Base-by-base conservation (phyloP, 2,797 vertebrate species). In the Chromis chromis region DNA sequence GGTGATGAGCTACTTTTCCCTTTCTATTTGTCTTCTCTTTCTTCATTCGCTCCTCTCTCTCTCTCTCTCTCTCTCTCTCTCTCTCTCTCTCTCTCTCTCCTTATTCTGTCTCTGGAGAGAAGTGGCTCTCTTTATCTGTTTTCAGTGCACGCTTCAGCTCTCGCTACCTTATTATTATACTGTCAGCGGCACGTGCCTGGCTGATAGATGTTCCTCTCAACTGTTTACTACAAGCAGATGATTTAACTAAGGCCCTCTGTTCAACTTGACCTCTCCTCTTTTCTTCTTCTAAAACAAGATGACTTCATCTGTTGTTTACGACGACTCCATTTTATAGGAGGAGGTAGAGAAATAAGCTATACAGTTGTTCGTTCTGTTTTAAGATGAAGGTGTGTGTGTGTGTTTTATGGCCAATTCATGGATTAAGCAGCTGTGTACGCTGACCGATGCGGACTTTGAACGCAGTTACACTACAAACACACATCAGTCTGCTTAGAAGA, bases 161-260 rank as follows among this genome's bases (percentile, higher is more conserved):
- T 73, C 48, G 62, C 90, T 85, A 88, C 90, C 91, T 91, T 92
- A 91, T 94, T 92, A 93, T 94, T 92, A 88, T 89, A 85, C 90
- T 93, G 93, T 94, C 93, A 93, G 88, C 62, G 65, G 77, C 92
- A 93, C 92, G 94, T 93, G 92, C 85, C 88, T 21, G 70, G 76
- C 89, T 93, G 93, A 93, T 92, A 92, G 92, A 94, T 94, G 91
- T 90, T 90, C 90, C 91, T 82, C 87, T 87, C 85, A 82, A 86
- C 91, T 93, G 92, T 93, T 94, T 94, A 93, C 90, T 89, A 88
- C 90, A 81, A 90, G 88, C 88, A 88, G 86, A 93, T 93, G 92
- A 93, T 94, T 93, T 93, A 94, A 92, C 91, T 90, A 91, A 90
- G 71, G 80, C 86, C 79, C 67, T 84, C 75, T 60, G 72, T 85